Base-by-base conservation (phyloP, 2,113 vertebrate genomes). In the Shinisaurus crocodilurus region DNA sequence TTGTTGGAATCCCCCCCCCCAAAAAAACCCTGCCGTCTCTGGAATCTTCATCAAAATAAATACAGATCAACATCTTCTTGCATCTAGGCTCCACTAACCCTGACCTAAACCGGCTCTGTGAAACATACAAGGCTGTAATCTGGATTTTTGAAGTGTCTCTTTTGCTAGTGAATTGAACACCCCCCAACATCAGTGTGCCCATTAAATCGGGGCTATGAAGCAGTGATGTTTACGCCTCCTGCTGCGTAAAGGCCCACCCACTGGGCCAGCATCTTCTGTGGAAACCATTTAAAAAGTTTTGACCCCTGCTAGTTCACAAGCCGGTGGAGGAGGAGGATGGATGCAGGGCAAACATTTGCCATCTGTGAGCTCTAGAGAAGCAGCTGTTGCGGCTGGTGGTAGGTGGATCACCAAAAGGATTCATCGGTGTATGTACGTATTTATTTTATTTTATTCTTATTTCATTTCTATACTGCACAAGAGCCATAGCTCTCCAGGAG, bases 301-400 rank as follows among this genome's bases (percentile, higher is more conserved):
- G 82, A 87, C 45, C 40, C 34, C 50, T 57, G 40, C 60, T 34
- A 77, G 88, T 29, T 1, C 1, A 8, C 20, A 48, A 76, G 45
- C 70, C 20, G 86, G 63, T 74, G 88, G 85, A 37, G 72, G 70
- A 34, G 25, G 37, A 84, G 92, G 82, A 1, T 1, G 12, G 37
- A 34, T n/a, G 37, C n/a, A 20, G 63, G 34, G 48, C 65, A 70
- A 15, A 86, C 85, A 0, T 84, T 27, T 82, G 65, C 88, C 86
- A 37, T 93, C 90, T 93, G 84, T 67, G 91, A 4, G 82, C 81
- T 91, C 72, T 72, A 72, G 20, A 45, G 91, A 0, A 32, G 83
- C 87, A 92, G 90, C 83, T 89, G 40, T 86, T 77, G n/a, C 13
- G 74, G 86, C 60, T 69, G 92, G 85, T 76, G 37, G 1, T 45